These are phyloP conservation scores for Dipodomys stephensi DNA, from an alignment of 2,113 vertebrate genomes.

Conservation along the genomic window DNA sequence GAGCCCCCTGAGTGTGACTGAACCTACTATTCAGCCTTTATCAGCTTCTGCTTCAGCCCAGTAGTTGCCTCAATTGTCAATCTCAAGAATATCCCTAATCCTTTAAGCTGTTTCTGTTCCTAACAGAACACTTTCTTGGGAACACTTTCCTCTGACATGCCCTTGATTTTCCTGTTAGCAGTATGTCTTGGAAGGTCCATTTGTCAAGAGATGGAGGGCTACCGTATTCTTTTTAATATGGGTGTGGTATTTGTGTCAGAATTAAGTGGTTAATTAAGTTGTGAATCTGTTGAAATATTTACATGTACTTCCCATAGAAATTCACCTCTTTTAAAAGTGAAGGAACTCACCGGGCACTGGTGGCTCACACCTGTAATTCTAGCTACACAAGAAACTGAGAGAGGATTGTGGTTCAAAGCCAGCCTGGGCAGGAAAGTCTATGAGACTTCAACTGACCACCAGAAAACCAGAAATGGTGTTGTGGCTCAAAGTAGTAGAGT, in stretches of 20 bases:
- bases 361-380: too few species aligned
- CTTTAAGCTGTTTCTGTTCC: too few species aligned
- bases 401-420: too few species aligned
- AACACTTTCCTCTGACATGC: neutral
- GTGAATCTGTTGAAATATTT: slow-evolving; percentile 23
- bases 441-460: too few species aligned
- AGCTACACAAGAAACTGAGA: too few species aligned
- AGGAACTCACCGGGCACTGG: neutral
- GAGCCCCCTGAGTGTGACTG: too few species aligned
- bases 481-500: too few species aligned
- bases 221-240: neutral
- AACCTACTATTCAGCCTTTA: neutral
- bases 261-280: neutral
- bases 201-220: neutral
- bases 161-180: neutral
- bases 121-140: neutral
- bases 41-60: neutral
- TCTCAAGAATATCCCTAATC: neutral
- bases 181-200: neutral
- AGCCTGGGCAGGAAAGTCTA: too few species aligned
- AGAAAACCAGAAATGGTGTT: too few species aligned
- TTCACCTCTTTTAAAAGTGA: neutral
- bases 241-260: neutral
- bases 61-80: neutral
- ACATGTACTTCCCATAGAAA: neutral